A percentile compares a stretch with the other conserved stretches of the same genome.
These are phyloP conservation scores for Deilephila elpenor DNA, from an alignment of 2,888 invertebrate genomes.

Conservation along the genomic window DNA sequence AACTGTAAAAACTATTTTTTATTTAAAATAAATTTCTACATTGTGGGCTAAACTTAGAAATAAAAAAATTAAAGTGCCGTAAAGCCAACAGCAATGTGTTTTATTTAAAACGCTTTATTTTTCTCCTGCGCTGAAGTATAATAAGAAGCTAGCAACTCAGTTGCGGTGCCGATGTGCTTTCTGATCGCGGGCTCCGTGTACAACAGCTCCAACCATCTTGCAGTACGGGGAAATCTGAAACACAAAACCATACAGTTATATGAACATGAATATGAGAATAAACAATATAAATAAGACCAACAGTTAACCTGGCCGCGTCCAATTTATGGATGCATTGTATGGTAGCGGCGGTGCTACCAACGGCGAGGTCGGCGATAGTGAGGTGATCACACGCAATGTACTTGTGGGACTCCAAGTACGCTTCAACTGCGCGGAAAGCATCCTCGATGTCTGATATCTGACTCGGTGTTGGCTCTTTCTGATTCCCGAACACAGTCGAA, in stretches of 20 bases:
- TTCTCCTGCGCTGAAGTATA: constrained; percentile 47
- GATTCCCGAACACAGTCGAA: no score
- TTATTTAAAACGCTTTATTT: constrained; percentile 42
- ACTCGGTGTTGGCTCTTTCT: no score
- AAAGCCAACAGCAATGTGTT: no score
- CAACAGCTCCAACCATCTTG: constrained; percentile 52
- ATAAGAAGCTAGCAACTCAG: constrained; percentile 38
- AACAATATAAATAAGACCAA: no score
- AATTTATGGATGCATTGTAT: constrained; percentile 36
- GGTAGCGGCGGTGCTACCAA: constrained; percentile 40
- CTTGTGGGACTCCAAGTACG: constrained; percentile 40
- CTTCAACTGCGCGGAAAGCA: constrained; percentile 45
- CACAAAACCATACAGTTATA: not conserved
- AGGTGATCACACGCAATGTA: constrained; percentile 46
- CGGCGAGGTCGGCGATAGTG: constrained; percentile 46
- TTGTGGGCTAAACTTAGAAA: no score
- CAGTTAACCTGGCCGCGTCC: constrained; percentile 37
- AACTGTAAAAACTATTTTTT: no score
- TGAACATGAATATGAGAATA: no score
- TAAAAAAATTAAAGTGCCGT: no score
- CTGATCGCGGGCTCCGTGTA: constrained; percentile 51
- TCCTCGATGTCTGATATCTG: constrained; percentile 39
- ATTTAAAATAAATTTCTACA: no score
- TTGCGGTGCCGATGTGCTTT: constrained; percentile 49
- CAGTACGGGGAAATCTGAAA: constrained; percentile 52